phyloP scores from a whole-genome alignment of 2,797 vertebrate genomes.

The Onychomys leucogaster region DNA sequence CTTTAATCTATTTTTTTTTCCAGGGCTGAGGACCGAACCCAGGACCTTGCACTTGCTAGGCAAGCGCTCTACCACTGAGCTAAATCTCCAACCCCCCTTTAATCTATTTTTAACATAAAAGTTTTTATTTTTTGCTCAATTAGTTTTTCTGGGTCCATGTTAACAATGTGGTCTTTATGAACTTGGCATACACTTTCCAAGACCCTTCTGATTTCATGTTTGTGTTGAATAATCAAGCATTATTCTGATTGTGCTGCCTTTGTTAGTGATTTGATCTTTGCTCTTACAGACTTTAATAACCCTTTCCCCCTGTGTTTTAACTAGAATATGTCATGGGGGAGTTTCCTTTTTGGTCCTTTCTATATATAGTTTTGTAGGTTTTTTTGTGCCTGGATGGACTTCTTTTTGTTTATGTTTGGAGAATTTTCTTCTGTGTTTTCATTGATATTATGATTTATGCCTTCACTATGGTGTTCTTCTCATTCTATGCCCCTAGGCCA shows the following conservation, averaged over 20 bases:
- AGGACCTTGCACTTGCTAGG: no score
- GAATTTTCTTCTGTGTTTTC: background rate
- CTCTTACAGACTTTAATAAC: background rate
- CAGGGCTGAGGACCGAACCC: no score
- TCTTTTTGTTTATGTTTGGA: background rate
- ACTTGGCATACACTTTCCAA: background rate
- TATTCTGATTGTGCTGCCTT: background rate
- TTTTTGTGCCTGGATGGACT: background rate
- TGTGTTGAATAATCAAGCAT: background rate
- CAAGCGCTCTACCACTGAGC: no score
- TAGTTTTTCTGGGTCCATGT: background rate
- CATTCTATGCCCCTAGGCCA: background rate
- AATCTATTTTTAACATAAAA: background rate
- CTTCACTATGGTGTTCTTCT: background rate
- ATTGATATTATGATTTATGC: background rate
- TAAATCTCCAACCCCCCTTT: no score
- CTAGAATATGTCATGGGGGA: background rate
- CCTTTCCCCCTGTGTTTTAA: background rate
- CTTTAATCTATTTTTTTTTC: background rate
- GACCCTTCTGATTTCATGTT: background rate
- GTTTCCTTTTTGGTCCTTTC: background rate
- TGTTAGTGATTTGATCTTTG: background rate
- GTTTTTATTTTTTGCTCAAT: background rate
- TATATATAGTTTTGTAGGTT: background rate
- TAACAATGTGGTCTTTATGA: background rate